Percentiles rank a stretch among this genome's conserved stretches.
Evolutionary conservation across 2,888 invertebrate genomes (phyloP).

Genomic region (Odontocerum albicorne): DNA sequence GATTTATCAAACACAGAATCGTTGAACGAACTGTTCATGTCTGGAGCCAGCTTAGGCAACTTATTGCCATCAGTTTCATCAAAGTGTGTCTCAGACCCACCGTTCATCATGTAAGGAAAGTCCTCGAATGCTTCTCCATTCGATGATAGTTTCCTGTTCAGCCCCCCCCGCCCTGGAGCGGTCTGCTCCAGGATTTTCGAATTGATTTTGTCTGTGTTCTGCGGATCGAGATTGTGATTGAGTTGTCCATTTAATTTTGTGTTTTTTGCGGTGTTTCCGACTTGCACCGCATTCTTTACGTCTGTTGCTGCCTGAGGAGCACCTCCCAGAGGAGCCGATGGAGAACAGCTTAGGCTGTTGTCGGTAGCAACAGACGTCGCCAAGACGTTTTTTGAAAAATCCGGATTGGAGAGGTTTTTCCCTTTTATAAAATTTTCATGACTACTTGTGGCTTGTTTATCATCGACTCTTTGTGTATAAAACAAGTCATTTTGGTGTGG

Average conservation of each 20-base stretch:
- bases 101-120: slow-evolving; percentile 46
- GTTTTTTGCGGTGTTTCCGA: slow-evolving; percentile 43
- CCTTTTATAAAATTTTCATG: neutral
- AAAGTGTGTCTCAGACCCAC: slow-evolving; percentile 49
- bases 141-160: slow-evolving; percentile 37
- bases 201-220: slow-evolving; percentile 38
- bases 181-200: slow-evolving; percentile 49
- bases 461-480: slow-evolving; percentile 5
- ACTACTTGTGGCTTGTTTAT: neutral
- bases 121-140: slow-evolving; percentile 44
- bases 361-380: slow-evolving; percentile 70
- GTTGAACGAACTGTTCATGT: slow-evolving; percentile 42
- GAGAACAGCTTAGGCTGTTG: slow-evolving; percentile 45
- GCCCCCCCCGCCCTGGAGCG: slow-evolving; percentile 38
- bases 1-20: slow-evolving; percentile 42
- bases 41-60: slow-evolving; percentile 38
- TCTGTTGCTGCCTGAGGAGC: slow-evolving; percentile 35
- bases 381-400: slow-evolving; percentile 70
- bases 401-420: slow-evolving; percentile 9
- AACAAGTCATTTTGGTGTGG: slow-evolving; percentile 29
- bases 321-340: slow-evolving; percentile 30
- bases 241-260: slow-evolving; percentile 39
- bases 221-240: slow-evolving; percentile 2
- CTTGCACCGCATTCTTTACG: slow-evolving; percentile 46
- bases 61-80: slow-evolving; percentile 39